These are phyloP conservation scores for Nothoprocta perdicaria DNA, from an alignment of 2,113 vertebrate species.

Conservation along the genomic window DNA sequence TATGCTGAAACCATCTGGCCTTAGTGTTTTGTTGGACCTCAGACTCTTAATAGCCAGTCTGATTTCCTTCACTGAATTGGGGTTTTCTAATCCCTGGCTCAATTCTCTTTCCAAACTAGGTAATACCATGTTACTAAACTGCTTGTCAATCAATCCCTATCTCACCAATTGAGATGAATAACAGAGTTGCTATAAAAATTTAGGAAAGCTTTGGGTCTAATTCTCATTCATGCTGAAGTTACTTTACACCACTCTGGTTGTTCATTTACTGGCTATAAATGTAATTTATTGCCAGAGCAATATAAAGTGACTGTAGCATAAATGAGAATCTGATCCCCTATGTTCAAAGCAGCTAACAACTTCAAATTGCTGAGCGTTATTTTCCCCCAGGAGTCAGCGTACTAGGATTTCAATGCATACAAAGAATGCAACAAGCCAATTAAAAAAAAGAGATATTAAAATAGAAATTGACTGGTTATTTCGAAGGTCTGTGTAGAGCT, in stretches of 20 bases:
- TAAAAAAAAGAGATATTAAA: slow-evolving; percentile 69
- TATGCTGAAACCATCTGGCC: slow-evolving; percentile 76
- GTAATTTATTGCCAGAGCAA: slow-evolving; percentile 62
- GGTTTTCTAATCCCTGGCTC: slow-evolving; percentile 74
- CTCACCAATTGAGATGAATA: slow-evolving; percentile 75
- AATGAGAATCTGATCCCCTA: slow-evolving; percentile 66
- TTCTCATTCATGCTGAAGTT: slow-evolving; percentile 53
- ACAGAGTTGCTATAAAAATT: slow-evolving; percentile 61
- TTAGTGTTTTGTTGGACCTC: slow-evolving; percentile 67
- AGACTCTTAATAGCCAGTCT: slow-evolving; percentile 66
- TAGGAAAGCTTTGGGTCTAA: slow-evolving; percentile 64
- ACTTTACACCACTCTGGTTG: slow-evolving; percentile 33
- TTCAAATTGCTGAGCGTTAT: slow-evolving; percentile 49
- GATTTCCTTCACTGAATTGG: slow-evolving; percentile 68
- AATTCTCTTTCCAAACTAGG: slow-evolving; percentile 67
- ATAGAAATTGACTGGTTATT: slow-evolving; percentile 49
- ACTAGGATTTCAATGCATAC: slow-evolving; percentile 49
- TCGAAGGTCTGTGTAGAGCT: slow-evolving; percentile 41
- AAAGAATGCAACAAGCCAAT: slow-evolving; percentile 61
- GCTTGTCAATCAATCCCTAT: slow-evolving; percentile 73
- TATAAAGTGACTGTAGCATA: slow-evolving; percentile 56
- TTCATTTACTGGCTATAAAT: slow-evolving; percentile 63
- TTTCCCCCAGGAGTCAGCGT: slow-evolving; percentile 52
- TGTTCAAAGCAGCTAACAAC: slow-evolving; percentile 61
- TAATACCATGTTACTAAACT: slow-evolving; percentile 52